Evolutionary conservation across 2,797 vertebrate species (phyloP).

Genomic region (Ctenosaura bakeri): DNA sequence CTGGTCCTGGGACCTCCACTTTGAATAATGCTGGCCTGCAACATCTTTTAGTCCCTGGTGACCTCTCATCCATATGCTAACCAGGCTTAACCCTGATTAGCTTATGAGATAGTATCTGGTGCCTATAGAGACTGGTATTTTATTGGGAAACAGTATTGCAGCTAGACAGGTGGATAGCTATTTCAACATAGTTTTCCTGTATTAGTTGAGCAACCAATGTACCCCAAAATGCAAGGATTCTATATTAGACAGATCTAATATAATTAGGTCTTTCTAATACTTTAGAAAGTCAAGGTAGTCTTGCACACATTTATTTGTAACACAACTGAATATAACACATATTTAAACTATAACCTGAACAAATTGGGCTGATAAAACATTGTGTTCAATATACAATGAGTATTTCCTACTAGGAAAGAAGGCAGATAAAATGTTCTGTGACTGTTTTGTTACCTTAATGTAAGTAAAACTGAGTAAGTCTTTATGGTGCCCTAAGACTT

Average conservation of each 20-base stretch:
- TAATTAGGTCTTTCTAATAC: not conserved
- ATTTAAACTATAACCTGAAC: not conserved
- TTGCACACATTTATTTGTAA: not conserved
- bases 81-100: too few relatives aligned
- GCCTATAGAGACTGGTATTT: not conserved
- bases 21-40: too few relatives aligned
- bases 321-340: not conserved
- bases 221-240: too few relatives aligned
- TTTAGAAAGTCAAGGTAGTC: not conserved
- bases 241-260: too few relatives aligned
- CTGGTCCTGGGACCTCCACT: too few relatives aligned
- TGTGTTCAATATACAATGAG: not conserved
- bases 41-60: too few relatives aligned
- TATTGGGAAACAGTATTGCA: not conserved
- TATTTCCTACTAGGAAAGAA: not conserved
- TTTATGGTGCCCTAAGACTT: not conserved
- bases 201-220: too few relatives aligned
- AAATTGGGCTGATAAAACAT: not conserved
- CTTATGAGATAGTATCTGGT: too few relatives aligned
- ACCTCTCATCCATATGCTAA: too few relatives aligned
- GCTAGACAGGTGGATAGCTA: constrained; percentile 29
- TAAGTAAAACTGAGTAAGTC: too few relatives aligned
- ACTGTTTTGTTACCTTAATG: too few relatives aligned
- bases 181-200: accelerated
- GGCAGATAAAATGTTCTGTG: not conserved